Conservation (phyloP, 2,797 vertebrate species). For the Somateria mollissima region DNA sequence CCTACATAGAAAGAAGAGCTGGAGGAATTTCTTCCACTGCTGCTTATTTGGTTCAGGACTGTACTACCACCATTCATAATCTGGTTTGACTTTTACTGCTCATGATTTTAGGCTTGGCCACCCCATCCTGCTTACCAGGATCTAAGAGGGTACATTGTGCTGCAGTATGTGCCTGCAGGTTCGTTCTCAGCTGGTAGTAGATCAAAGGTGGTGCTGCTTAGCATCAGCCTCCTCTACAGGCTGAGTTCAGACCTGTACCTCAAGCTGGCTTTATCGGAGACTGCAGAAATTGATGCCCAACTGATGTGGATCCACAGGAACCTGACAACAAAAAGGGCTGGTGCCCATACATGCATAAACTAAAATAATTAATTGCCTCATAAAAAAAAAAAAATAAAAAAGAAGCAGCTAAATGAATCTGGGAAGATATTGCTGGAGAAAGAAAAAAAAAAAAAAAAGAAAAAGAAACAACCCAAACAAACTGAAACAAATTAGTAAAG, state of each 20-base stretch:
- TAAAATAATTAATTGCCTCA: not conserved
- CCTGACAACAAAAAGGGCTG: not conserved
- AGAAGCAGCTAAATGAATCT: not conserved
- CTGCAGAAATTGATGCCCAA: not conserved
- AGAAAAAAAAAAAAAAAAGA: not conserved
- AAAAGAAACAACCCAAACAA: not conserved
- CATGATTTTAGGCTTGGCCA: not conserved
- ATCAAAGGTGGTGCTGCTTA: not conserved
- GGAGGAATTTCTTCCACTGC: not conserved
- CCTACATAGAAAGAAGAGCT: not conserved
- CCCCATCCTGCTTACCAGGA: no score
- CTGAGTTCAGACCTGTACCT: not conserved
- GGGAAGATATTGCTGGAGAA: not conserved
- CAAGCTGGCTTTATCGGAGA: not conserved
- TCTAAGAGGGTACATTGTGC: not conserved
- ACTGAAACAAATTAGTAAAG: constrained; percentile 22
- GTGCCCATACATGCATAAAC: not conserved
- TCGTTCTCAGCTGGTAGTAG: not conserved
- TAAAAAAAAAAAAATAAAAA: not conserved
- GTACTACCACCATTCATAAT: not conserved
- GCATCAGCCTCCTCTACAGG: not conserved
- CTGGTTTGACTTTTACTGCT: not conserved
- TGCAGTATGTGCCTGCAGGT: not conserved
- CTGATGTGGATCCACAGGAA: not conserved
- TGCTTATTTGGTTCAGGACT: not conserved